phyloP scores from a whole-genome alignment of 2,113 vertebrate genomes.

The Synodontis membranacea region DNA sequence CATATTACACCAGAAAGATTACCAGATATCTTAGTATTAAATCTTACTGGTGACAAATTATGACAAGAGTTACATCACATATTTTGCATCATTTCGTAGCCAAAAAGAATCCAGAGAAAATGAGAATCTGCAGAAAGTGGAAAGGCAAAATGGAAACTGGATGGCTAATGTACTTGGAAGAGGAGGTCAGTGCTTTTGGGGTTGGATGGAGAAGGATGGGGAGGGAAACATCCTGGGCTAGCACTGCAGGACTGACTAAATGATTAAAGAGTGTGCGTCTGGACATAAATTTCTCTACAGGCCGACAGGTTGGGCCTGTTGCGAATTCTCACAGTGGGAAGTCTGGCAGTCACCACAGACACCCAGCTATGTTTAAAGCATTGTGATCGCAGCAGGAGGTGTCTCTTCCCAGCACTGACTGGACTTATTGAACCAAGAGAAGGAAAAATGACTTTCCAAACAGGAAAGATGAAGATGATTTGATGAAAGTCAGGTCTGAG shows the following conservation, averaged over 20 bases:
- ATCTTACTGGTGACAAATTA: background rate
- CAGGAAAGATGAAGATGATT: slow-evolving; percentile 14
- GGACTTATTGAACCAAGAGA: slow-evolving; percentile 45
- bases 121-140: background rate
- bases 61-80: background rate
- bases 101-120: background rate
- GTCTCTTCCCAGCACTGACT: slow-evolving; percentile 62
- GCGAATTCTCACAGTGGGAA: slow-evolving; percentile 74
- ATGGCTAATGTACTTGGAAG: background rate
- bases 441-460: slow-evolving; percentile 24
- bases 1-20: background rate
- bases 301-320: slow-evolving; percentile 72
- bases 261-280: slow-evolving; percentile 62
- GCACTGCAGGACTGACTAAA: slow-evolving; percentile 52
- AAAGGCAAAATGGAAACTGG: background rate
- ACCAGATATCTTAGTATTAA: slow-evolving; percentile 7
- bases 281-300: slow-evolving; percentile 67
- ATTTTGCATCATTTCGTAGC: background rate
- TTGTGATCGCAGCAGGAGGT: slow-evolving; percentile 69
- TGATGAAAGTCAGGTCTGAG: background rate
- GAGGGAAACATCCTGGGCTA: slow-evolving; percentile 25
- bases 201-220: slow-evolving; percentile 18
- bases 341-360: slow-evolving; percentile 66
- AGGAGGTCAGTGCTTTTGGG: background rate
- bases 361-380: slow-evolving; percentile 76